Base-by-base conservation (phyloP, 2,797 vertebrate genomes). In the Trachurus trachurus region DNA sequence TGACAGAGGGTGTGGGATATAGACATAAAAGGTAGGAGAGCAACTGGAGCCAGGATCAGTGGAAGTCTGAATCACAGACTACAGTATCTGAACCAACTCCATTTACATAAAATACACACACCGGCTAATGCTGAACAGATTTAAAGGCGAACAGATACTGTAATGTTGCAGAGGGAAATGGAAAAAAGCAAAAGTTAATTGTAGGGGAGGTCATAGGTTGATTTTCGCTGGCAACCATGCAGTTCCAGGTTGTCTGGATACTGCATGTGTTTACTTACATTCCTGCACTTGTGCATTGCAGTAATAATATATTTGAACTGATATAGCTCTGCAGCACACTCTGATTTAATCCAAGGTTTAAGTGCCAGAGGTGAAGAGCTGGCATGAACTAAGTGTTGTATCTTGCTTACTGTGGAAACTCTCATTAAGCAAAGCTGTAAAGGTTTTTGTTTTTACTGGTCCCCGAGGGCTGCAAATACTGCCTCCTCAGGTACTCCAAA, bases 351-450 rank as follows among this genome's bases (percentile, higher is more conserved):
- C 22, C 39, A 50, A 29, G 9, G 66, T 71, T 22, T 67, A 76
- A 71, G 13, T 66, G 62, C 31, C 64, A 75, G 50, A 66, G 50
- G 64, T 59, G 39, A 74, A 71, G 56, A 76, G 40, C 64, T 72
- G 76, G 62, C 64, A 57, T 65, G 68, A 87, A 74, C 62, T 71
- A 64, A 66, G 42, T 29, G 60, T 75, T 53, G 59, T 62, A 42
- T 81, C 44, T 74, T 40, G 26, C 39, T 71, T 39, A 50, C 47
- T 77, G 71, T 87, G 87, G 86, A 93, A 93, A 91, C 65, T 78
- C 79, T 85, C 62, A 66, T 88, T 88, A 92, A 88, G 80, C 29
- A 66, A 75, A 75, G 65, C 85, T 77, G 71, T 66, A 72, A 72
- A 71, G 58, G 58, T 64, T 82, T 80, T 78, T 74, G 12, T 61